Evolutionary conservation across 1,140 invertebrate species (phyloP).

Genomic region (Nephotettix cincticeps): DNA sequence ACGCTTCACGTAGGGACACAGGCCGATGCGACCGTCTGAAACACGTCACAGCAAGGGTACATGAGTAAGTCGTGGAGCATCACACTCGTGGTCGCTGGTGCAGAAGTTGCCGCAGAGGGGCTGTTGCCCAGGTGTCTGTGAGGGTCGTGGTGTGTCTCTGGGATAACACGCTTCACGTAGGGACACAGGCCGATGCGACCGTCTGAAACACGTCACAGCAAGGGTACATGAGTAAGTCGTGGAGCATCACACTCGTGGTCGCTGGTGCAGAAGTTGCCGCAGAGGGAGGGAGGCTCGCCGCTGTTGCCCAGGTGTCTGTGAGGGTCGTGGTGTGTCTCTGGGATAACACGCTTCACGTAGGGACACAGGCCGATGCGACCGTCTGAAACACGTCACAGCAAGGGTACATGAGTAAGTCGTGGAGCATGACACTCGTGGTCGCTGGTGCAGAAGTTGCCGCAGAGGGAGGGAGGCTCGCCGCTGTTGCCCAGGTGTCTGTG

Average conservation of each 20-base stretch:
- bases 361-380: slow-evolving; percentile 11
- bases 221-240: too few species aligned
- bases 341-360: background rate
- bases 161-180: background rate
- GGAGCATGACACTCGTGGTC: slow-evolving; percentile 7
- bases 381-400: background rate
- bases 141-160: background rate
- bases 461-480: too few species aligned
- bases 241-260: slow-evolving; percentile 4
- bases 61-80: background rate
- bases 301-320: slow-evolving; percentile 11
- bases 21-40: slow-evolving; percentile 7
- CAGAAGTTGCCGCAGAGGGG: slow-evolving; percentile 27
- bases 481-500: slow-evolving; percentile 11
- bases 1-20: slow-evolving; percentile 27
- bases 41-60: background rate
- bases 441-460: slow-evolving; percentile 25
- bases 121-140: slow-evolving; percentile 11
- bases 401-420: too few species aligned
- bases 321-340: background rate
- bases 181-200: slow-evolving; percentile 11
- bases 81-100: slow-evolving; percentile 13
- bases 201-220: background rate
- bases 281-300: too few species aligned
- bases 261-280: slow-evolving; percentile 25